These are phyloP conservation scores for Varecia variegata DNA, from an alignment of 2,797 vertebrate genomes.

Conservation along the genomic window DNA sequence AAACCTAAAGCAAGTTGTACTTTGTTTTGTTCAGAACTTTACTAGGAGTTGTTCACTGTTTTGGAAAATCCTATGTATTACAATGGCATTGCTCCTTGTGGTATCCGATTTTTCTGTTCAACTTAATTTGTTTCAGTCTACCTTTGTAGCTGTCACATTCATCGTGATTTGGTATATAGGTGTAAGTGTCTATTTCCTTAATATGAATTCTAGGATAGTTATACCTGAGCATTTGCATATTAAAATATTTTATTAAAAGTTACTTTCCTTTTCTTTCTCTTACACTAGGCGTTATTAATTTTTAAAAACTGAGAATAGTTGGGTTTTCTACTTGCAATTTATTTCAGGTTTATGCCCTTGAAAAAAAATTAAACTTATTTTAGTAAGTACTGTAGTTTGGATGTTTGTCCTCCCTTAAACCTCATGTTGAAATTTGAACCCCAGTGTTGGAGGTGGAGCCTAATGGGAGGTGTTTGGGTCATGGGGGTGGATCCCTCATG, in stretches of 20 bases:
- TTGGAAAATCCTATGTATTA: background rate
- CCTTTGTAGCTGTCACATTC: background rate
- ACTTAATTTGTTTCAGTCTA: background rate
- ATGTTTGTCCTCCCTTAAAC: too few species aligned
- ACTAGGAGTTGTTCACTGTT: background rate
- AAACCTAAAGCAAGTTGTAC: background rate
- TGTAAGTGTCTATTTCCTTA: background rate
- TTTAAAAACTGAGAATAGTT: background rate
- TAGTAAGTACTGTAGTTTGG: background rate
- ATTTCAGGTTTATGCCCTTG: constrained; percentile 29
- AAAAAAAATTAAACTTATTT: background rate
- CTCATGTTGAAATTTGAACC: too few species aligned
- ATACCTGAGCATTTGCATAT: background rate
- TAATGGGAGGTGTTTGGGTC: too few species aligned
- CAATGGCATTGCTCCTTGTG: background rate
- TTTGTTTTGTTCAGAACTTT: constrained; percentile 39
- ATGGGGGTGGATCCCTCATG: too few species aligned
- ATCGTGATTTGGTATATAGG: background rate
- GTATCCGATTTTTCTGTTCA: constrained; percentile 17
- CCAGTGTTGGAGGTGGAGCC: too few species aligned
- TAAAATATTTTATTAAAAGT: constrained; percentile 24
- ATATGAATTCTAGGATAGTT: background rate
- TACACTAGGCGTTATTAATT: background rate
- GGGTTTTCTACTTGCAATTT: background rate
- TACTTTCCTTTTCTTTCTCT: background rate